These are phyloP conservation scores for Phycodurus eques DNA, from an alignment of 2,113 vertebrate species.

Conservation along the genomic window DNA sequence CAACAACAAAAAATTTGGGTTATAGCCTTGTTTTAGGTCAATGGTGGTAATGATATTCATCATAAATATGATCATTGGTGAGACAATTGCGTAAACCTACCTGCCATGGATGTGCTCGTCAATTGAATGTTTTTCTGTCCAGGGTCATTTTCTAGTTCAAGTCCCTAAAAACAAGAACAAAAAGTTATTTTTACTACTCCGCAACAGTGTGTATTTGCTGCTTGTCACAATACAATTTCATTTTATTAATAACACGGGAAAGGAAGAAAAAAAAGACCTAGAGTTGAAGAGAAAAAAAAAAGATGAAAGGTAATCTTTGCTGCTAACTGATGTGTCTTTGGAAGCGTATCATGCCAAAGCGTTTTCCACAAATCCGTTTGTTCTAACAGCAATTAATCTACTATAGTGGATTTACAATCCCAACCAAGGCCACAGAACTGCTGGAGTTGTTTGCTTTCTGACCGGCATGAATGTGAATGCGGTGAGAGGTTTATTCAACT, in stretches of 20 bases:
- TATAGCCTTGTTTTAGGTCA: constrained; percentile 9
- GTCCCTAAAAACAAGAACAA: constrained; percentile 45
- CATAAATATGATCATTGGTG: constrained; percentile 25
- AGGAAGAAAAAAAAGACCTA: neutral
- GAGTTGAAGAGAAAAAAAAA: neutral
- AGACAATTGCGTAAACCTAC: constrained; percentile 48
- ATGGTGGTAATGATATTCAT: constrained; percentile 6
- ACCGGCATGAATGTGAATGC: constrained; percentile 46
- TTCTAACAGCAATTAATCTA: constrained; percentile 25
- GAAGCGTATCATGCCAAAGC: constrained; percentile 24
- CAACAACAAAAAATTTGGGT: neutral
- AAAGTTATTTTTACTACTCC: constrained; percentile 27
- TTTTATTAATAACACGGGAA: neutral
- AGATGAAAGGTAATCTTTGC: constrained; percentile 8
- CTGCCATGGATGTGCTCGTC: constrained; percentile 27
- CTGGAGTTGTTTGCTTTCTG: constrained; percentile 43
- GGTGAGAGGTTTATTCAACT: constrained; percentile 69
- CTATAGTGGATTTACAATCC: constrained; percentile 23
- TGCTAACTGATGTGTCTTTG: constrained; percentile 25
- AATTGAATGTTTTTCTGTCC: constrained; percentile 3
- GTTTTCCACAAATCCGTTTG: constrained; percentile 25
- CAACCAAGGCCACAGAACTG: constrained; percentile 33
- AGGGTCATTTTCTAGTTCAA: constrained; percentile 6
- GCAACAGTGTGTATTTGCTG: neutral
- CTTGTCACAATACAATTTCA: neutral